A percentile compares a stretch with the other conserved stretches of the same genome.
Conservation (phyloP, 2,113 vertebrate genomes). For the Aphyosemion australe region DNA sequence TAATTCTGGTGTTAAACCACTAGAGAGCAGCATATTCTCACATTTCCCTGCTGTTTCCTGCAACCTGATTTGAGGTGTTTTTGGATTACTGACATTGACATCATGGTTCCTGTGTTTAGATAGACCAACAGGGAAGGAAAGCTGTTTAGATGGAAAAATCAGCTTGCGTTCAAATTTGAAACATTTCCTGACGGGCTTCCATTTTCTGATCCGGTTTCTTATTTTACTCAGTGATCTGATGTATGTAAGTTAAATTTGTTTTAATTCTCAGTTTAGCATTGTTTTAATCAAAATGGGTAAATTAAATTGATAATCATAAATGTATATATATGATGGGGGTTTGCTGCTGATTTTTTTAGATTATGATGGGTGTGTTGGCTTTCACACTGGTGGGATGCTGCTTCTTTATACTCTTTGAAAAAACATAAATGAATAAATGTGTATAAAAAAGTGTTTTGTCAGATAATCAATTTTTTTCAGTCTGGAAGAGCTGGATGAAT, state of each 20-base stretch:
- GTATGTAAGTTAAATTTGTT: constrained; percentile 80
- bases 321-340: too few relatives aligned
- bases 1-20: constrained; percentile 36
- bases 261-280: not conserved
- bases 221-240: constrained; percentile 82
- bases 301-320: not conserved
- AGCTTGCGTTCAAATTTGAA: constrained; percentile 85
- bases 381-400: constrained; percentile 96
- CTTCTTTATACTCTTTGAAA: constrained; percentile 9
- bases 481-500: constrained; percentile 48
- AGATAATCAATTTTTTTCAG: constrained; percentile 21
- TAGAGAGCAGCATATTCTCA: constrained; percentile 63
- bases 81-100: constrained; percentile 34
- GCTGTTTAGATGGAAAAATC: constrained; percentile 86
- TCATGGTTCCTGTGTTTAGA: constrained; percentile 62
- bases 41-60: constrained; percentile 2
- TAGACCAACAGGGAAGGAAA: constrained; percentile 82
- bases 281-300: not conserved
- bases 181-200: constrained; percentile 87
- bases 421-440: not conserved
- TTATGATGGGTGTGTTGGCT: constrained; percentile 84
- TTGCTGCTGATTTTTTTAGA: constrained; percentile 65
- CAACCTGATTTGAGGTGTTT: constrained; percentile 8
- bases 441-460: constrained; percentile 3
- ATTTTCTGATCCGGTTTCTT: constrained; percentile 79